Evolutionary conservation across 2,113 vertebrate genomes (phyloP).

Genomic region (Acanthochromis polyacanthus): DNA sequence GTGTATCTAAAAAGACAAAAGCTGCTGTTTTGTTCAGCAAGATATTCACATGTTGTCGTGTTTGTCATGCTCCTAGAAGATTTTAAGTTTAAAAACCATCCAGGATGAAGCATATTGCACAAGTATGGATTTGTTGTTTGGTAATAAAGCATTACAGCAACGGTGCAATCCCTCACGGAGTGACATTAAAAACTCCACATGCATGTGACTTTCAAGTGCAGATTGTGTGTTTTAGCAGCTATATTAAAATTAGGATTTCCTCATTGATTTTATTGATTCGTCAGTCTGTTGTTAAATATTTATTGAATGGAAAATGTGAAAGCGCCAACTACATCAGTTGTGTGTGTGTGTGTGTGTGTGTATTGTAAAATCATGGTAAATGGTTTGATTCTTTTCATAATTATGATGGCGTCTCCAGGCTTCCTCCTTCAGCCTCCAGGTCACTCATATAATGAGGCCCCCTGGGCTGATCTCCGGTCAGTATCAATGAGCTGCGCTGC

Average conservation of each 20-base stretch:
- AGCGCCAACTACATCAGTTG: neutral
- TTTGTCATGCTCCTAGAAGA: neutral
- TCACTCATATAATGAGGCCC: conserved; percentile 71
- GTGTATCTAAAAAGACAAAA: neutral
- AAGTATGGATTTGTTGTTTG: conserved; percentile 1
- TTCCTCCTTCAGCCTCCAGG: conserved; percentile 41
- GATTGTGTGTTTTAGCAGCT: neutral
- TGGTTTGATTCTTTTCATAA: conserved; percentile 41
- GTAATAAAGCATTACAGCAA: neutral
- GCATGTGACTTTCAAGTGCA: neutral
- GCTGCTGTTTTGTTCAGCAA: neutral
- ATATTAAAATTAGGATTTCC: conserved; percentile 23
- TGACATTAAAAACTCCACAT: neutral
- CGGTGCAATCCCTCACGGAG: neutral
- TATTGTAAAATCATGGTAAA: conserved; percentile 12
- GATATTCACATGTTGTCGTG: neutral
- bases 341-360: conserved; percentile 14
- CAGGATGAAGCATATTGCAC: neutral
- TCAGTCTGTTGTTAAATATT: neutral
- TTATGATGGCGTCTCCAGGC: conserved; percentile 26
- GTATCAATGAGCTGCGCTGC: conserved; percentile 66
- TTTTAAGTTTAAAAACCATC: conserved; percentile 11
- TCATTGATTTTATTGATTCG: conserved; percentile 30
- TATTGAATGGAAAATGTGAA: neutral
- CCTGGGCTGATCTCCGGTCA: conserved; percentile 60